Conservation (phyloP, 2,113 vertebrate species). For the Craseonycteris thonglongyai region DNA sequence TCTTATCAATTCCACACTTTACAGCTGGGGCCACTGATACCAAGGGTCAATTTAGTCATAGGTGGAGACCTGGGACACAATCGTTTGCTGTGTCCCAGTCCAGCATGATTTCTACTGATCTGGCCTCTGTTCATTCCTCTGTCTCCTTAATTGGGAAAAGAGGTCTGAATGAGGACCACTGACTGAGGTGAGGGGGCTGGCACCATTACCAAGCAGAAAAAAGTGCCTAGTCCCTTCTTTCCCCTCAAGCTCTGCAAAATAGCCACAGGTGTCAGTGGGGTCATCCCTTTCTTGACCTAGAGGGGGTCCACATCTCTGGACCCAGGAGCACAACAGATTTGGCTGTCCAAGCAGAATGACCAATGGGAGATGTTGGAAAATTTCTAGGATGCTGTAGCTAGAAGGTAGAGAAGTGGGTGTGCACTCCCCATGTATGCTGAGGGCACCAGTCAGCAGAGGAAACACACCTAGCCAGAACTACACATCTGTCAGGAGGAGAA, state of each 20-base stretch:
- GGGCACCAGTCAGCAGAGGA: not conserved
- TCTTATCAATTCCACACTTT: not conserved
- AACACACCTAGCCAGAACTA: not conserved
- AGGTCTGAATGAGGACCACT: not conserved
- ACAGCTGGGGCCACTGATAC: not conserved
- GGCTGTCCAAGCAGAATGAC: not conserved
- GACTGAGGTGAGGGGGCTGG: not conserved
- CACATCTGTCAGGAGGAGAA: not conserved
- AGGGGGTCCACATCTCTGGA: not conserved
- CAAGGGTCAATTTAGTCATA: not conserved
- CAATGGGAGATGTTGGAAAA: not conserved
- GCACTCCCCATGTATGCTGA: not conserved
- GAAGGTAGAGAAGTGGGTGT: not conserved
- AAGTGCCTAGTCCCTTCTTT: not conserved
- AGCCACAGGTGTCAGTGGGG: not conserved
- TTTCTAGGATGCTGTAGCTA: not conserved
- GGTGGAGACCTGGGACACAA: not conserved
- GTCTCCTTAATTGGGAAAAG: not conserved
- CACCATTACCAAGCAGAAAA: not conserved
- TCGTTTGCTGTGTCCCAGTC: not conserved
- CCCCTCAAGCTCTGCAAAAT: not conserved
- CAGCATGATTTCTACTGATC: not conserved
- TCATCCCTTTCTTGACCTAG: slow-evolving; percentile 1
- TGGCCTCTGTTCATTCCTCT: not conserved
- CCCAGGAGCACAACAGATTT: not conserved